Conservation (phyloP, 2,113 vertebrate genomes). For the Nannospalax galili region DNA sequence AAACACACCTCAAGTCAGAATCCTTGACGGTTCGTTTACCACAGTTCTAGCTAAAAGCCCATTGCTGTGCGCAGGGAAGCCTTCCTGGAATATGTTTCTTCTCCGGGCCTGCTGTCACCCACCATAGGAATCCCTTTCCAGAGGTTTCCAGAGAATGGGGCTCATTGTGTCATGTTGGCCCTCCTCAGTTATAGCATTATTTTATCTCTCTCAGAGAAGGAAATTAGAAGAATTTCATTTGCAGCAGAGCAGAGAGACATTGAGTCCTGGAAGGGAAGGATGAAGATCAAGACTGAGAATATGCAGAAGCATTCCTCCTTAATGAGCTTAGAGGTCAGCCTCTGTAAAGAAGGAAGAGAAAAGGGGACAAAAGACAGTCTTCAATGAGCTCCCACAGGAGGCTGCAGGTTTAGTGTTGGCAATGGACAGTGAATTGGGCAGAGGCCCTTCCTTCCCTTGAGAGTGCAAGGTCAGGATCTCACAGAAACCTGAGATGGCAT, state of each 20-base stretch:
- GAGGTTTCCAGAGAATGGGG: background rate
- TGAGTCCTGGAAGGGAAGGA: background rate
- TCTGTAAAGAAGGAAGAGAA: background rate
- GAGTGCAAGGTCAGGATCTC: constrained; percentile 58
- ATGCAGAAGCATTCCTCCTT: constrained; percentile 11
- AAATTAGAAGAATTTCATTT: constrained; percentile 43
- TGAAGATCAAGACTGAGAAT: background rate
- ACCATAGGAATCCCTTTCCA: background rate
- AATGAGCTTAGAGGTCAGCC: background rate
- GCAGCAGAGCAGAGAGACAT: background rate
- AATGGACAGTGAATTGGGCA: background rate
- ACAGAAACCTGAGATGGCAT: constrained; percentile 46
- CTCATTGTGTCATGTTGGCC: background rate
- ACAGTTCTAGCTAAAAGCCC: background rate
- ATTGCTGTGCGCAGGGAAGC: background rate
- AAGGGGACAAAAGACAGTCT: background rate
- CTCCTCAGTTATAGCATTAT: background rate
- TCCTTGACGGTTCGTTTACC: constrained; percentile 47
- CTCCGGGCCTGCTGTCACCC: background rate
- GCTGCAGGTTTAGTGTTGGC: background rate
- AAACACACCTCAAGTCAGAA: constrained; percentile 22
- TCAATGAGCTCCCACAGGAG: background rate
- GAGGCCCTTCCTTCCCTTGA: constrained; percentile 49
- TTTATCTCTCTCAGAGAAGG: background rate
- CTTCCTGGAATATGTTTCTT: constrained; percentile 29